Percentiles rank a stretch among this genome's conserved stretches.
phyloP scores from a whole-genome alignment of 2,113 vertebrate species.

The Pterocles orientalis region DNA sequence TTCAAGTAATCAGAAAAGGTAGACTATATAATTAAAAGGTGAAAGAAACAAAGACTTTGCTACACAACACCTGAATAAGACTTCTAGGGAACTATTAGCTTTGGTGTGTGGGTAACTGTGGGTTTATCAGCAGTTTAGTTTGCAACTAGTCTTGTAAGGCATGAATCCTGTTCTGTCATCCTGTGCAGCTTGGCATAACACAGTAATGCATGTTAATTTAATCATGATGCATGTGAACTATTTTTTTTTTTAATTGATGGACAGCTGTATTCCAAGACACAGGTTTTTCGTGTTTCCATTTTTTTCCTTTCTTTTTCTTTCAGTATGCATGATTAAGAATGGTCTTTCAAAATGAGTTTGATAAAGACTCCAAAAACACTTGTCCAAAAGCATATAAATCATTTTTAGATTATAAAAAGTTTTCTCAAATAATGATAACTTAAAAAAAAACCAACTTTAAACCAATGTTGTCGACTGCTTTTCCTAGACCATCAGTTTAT shows the following conservation, averaged over 20 bases:
- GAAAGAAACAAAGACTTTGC: neutral
- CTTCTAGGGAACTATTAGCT: neutral
- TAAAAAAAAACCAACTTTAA: neutral
- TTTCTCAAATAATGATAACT: neutral
- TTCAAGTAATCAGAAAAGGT: neutral
- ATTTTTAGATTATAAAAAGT: neutral
- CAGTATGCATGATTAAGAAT: neutral
- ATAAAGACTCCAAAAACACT: neutral
- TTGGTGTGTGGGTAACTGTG: neutral
- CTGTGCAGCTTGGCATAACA: neutral
- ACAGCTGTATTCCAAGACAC: neutral
- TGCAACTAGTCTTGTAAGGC: neutral
- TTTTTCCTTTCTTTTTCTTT: neutral
- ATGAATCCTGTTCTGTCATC: neutral
- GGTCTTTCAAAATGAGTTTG: neutral
- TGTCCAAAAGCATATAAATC: neutral
- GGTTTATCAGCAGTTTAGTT: neutral
- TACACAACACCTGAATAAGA: neutral
- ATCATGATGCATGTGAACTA: rapidly evolving
- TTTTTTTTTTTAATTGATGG: neutral
- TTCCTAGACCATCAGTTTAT: neutral
- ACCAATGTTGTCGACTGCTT: neutral
- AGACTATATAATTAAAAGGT: neutral
- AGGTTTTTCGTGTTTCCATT: rapidly evolving
- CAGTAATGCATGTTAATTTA: neutral